Conservation (phyloP, 2,113 vertebrate species). For the Corvus hawaiiensis region DNA sequence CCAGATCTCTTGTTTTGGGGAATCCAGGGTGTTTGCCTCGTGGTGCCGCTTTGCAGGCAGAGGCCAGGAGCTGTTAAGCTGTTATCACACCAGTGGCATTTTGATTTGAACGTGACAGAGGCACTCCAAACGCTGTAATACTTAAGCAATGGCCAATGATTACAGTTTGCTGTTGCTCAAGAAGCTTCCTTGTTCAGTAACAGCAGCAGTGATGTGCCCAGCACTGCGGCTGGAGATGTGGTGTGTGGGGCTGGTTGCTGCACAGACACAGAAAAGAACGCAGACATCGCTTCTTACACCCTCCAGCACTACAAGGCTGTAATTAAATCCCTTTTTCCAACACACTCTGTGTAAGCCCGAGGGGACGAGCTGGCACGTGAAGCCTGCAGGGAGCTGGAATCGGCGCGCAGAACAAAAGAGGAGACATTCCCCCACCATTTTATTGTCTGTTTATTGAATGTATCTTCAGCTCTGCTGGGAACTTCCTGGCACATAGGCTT, state of each 20-base stretch:
- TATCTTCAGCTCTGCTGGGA: background rate
- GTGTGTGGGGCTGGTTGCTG: background rate
- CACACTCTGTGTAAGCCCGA: background rate
- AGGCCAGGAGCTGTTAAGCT: background rate
- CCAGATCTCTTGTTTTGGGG: background rate
- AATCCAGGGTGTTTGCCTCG: background rate
- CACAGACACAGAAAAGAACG: background rate
- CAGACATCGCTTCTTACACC: background rate
- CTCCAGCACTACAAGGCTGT: background rate
- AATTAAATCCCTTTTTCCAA: background rate
- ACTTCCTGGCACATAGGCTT: background rate
- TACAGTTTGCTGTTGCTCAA: background rate
- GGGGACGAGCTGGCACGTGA: background rate
- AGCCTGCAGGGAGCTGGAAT: background rate
- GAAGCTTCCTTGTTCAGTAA: background rate
- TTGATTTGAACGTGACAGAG: background rate
- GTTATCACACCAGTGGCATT: background rate
- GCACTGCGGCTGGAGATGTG: background rate
- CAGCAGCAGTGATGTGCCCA: background rate
- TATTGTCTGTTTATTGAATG: background rate
- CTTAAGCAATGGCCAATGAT: background rate
- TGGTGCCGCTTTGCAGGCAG: background rate
- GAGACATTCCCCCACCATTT: background rate
- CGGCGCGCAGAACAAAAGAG: background rate
- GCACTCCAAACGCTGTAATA: background rate